Base-by-base conservation (phyloP, 1,140 invertebrate genomes). In the Rhyzopertha dominica region DNA sequence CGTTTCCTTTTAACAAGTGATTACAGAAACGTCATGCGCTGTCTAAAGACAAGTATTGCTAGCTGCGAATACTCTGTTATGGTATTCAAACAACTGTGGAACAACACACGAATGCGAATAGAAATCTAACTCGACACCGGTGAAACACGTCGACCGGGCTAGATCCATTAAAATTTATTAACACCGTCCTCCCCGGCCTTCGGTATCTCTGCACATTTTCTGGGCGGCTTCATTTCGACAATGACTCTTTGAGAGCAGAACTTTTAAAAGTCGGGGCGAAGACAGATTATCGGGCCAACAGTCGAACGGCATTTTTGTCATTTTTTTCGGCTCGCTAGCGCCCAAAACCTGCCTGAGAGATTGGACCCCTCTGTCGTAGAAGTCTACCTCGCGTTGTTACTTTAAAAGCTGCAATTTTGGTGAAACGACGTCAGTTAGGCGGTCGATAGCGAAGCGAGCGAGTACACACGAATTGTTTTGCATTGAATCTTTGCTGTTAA, bases 191-290 rank as follows among this genome's bases (percentile, higher is more conserved):
- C 25, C 22, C 35, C 25, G 14, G 3, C 13, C 13, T 9, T 37
- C 19, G 25, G 25, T 37, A 37, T 23, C 35, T 35, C 14, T 13
- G 35, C 35, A 23, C 22, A 37, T 37, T 37, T 37, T 37, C 35
- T 37, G 35, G 35, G 12, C 35, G 14, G 18, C 35, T 37, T 37
- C 12, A 37, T n/a, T 17, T 17, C 25, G 25, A 37, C 35, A 37
- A 37, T 37, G 35, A 37, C 19, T 37, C 35, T 37, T 37, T 37
- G 19, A 37, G 19, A 37, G 25, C 22, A 37, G 22, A 37, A 37
- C 35, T 37, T 26, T 37, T 37, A 37, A 37, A 37, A 37, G 35
- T 37, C 35, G 14, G 35, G 35, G 35, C 35, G 35, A 37, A 37
- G 35, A 37, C 35, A 37, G 35, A 37, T 37, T 37, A 23, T 13